Evolutionary conservation across 2,113 vertebrate genomes (phyloP), one percentile per base, ranked within the genome.

Genomic region (Sapajus apella): DNA sequence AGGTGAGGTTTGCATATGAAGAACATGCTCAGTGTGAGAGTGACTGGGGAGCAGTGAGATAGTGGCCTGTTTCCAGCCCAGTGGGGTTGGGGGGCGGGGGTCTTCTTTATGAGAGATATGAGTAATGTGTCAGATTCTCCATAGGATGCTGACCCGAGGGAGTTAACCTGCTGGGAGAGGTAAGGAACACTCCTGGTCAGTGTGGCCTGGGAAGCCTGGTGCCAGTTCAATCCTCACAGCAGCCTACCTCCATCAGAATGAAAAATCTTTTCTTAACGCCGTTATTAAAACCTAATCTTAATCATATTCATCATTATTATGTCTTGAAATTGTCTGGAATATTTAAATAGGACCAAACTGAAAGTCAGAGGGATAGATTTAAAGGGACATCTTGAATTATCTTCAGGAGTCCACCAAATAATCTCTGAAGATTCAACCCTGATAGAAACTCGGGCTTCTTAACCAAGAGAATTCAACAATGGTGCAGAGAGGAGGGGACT

Each of bases 291-390:
- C 97, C 98, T 98, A 98, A 98, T 98, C 98, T 98, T 97, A 98
- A 98, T 98, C 97, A 32, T 98, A 98, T 99, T 98, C 98, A 98
- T 98, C 99, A 98, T 98, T 98, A 98, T 98, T 98, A 99, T 98
- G 96, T 50, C 97, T 98, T 94, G 79, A 98, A 98, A 98, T 97
- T 97, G 98, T 97, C 97, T 96, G 98, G 98, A 98, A 98, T 98
- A 98, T 98, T 98, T 98, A 98, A 99, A 98, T 98, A 98, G 97
- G 94, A 88, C 97, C 98, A 98, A 98, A 98, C 84, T 70, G 97
- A 98, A 98, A 98, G 98, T 98, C 64, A 17, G 91, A 98, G 64
- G 72, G 80, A 91, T 76, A 72, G 88, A 98, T 98, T 98, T 98
- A 98, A 98, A 98, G 96, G 91, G 96, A 96, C 73, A 97, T 94